Evolutionary conservation across 2,888 invertebrate species (phyloP), one percentile per base, ranked within the genome.

Genomic region (Xylocampa areola): DNA sequence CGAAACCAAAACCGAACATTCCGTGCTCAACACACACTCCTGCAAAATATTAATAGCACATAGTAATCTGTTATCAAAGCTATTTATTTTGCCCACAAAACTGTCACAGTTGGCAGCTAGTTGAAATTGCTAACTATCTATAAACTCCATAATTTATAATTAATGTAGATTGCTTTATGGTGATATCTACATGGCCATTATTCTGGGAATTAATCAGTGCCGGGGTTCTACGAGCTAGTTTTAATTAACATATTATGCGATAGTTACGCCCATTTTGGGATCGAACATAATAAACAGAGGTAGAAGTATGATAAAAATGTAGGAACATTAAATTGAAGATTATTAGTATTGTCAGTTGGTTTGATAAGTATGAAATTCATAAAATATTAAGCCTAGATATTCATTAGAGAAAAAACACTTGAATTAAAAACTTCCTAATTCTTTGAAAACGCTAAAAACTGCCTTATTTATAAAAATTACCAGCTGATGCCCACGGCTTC

Each of bases 241-340:
- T n/a, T 49, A 57, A 62, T 62, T 57, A 57, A 49, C 33, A 29
- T 33, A 36, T 63, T 43, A 33, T 43, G 32, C 41, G 23, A 23
- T 29, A 63, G 27, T 23, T 33, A 29, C 19, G 19, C n/a, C 11
- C 1, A 37, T 29, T 54, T 45, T 13, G 8, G 17, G 25, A n/a
- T 23, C 3, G 29, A 25, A 25, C 8, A 25, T 7, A 25, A 2
- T 1, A 3, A 29, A 29, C 29, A 27, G n/a, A 27, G 25, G 8
- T 25, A 10, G 7, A 1, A 8, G 5, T 25, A 10, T n/a, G n/a
- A n/a, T n/a, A n/a, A n/a, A n/a, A n/a, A n/a, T n/a, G n/a, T n/a
- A n/a, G n/a, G n/a, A n/a, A n/a, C n/a, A n/a, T n/a, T n/a, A n/a
- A n/a, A n/a, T n/a, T n/a, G n/a, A n/a, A n/a, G n/a, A n/a, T n/a